Conservation (phyloP, 2,888 invertebrate genomes). For the Geophilus truncorum region DNA sequence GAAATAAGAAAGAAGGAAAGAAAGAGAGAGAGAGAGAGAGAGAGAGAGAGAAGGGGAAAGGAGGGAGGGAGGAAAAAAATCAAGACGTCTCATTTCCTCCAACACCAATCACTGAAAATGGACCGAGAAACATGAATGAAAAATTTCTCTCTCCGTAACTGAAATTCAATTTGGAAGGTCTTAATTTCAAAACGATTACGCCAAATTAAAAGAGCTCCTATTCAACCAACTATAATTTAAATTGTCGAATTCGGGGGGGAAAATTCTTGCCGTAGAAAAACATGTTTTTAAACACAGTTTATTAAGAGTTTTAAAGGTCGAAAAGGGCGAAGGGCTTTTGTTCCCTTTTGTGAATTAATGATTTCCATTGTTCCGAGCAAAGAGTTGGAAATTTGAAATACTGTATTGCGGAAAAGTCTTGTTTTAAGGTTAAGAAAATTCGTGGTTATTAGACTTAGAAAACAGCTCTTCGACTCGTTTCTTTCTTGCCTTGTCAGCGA, state of each 20-base stretch:
- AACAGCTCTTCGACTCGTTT: no score
- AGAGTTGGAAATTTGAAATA: no score
- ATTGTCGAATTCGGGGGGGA: not conserved
- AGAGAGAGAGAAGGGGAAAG: not conserved
- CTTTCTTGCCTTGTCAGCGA: no score
- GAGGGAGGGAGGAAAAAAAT: not conserved
- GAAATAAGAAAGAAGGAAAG: not conserved
- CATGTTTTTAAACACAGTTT: not conserved
- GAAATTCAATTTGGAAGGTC: slow-evolving; percentile 11
- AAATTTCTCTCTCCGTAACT: not conserved
- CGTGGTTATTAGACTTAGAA: no score
- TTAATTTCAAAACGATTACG: slow-evolving; percentile 25
- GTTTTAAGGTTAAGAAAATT: no score
- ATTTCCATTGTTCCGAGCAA: no score
- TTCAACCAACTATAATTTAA: not conserved
- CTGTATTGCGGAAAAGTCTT: no score
- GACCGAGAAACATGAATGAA: slow-evolving; percentile 17
- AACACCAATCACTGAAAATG: slow-evolving; percentile 27
- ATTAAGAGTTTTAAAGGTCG: not conserved
- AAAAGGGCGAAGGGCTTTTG: no score
- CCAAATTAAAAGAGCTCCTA: slow-evolving; percentile 1
- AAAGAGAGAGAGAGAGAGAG: not conserved
- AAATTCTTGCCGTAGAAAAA: not conserved
- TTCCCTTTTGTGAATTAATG: no score
- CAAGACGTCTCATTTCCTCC: slow-evolving; percentile 7